These are phyloP conservation scores for Mesocentrotus franciscanus DNA, from an alignment of 53 echinoderm and acorn worm species.

Conservation along the genomic window DNA sequence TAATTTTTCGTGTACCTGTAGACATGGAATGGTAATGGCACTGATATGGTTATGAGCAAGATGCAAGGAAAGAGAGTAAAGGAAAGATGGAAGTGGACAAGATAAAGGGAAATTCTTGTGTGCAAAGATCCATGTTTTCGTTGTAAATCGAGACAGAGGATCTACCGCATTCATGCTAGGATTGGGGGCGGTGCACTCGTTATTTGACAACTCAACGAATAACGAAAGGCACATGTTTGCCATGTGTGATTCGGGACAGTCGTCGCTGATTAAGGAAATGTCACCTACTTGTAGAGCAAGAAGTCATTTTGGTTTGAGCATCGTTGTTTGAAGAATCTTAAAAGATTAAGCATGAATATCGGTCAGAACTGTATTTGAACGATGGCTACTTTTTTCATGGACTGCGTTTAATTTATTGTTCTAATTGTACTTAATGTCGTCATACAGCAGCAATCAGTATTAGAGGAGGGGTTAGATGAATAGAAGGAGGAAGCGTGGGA, in stretches of 20 bases:
- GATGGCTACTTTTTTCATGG: background rate
- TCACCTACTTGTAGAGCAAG: background rate
- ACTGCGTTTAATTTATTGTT: background rate
- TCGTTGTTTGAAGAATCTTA: background rate
- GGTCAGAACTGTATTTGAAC: background rate
- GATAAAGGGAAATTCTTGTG: background rate
- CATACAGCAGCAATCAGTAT: background rate
- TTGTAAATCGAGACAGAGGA: background rate
- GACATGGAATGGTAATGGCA: background rate
- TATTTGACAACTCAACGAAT: background rate
- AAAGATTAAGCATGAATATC: background rate
- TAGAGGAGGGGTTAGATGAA: background rate
- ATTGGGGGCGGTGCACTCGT: background rate
- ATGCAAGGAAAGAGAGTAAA: background rate
- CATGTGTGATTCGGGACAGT: background rate
- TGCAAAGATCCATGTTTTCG: background rate
- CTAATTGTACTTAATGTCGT: background rate
- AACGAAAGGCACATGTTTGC: slow-evolving; percentile 7
- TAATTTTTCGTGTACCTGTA: background rate
- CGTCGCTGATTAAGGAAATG: background rate
- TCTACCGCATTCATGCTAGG: background rate
- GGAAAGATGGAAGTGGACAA: background rate
- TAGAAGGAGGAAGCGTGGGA: background rate
- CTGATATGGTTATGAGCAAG: background rate
- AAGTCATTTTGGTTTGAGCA: background rate